Base-by-base conservation (phyloP, 2,113 vertebrate genomes). In the Rhabdornis inornatus region DNA sequence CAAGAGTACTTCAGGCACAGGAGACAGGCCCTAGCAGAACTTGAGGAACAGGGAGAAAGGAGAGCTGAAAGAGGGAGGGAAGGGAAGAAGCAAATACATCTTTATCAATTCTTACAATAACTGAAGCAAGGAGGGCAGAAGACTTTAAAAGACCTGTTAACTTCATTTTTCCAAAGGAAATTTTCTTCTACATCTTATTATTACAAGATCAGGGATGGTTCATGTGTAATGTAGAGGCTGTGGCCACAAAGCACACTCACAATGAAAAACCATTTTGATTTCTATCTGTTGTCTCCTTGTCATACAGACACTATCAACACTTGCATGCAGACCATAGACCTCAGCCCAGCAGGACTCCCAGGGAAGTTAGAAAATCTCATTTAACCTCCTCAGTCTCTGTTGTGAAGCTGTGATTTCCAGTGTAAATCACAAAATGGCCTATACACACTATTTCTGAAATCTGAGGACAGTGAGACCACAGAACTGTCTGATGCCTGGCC, bases 231-330 rank as follows among this genome's bases (percentile, higher is more conserved):
- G 23, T 50, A 80, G 55, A 72, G 61, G 55, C 61, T 75, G 55
- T 42, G 42, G 42, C 63, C 5, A 2, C 82, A 90, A 85, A 88
- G 45, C 68, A 64, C 60, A 77, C n/a, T 74, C 64, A 74, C 1
- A 6, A 39, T 47, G 50, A 94, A 93, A 69, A 85, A 49, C 19
- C 56, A 44, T 69, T 95, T 68, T 65, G 27, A 90, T 90, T 95
- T 88, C 87, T 83, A 10, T 55, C 57, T 8, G 18, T 78, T 60
- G 24, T 30, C 31, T 85, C 20, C 30, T 83, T 50, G 35, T 88
- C 82, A 74, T 55, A 86, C 35, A 80, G 70, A 77, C 39, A 47
- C 87, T 74, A 94, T 93, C 91, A 94, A 90, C 94, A 95, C 93
- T 52, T 83, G 31, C 71, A 37, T 31, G 23, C 68, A 74, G 47